Evolutionary conservation across 2,113 vertebrate species (phyloP).

Genomic region (Panthera leo): DNA sequence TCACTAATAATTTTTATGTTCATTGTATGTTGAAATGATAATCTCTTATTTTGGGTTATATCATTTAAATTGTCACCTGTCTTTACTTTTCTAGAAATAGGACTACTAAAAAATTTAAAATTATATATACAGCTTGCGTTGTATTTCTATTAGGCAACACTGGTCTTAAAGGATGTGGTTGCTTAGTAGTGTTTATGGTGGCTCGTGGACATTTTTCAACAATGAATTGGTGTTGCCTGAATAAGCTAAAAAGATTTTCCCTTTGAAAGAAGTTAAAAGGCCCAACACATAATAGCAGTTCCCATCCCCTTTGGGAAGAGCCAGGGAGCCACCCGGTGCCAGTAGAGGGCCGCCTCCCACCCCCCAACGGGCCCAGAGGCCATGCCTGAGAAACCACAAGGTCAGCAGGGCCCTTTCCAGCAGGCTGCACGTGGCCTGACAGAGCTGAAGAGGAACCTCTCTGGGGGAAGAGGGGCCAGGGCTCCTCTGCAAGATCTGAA

Average conservation of each 20-base stretch:
- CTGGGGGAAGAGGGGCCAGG: neutral
- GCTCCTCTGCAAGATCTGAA: neutral
- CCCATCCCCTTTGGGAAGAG: neutral
- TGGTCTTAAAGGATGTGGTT: neutral
- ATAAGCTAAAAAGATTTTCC: neutral
- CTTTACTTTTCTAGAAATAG: neutral
- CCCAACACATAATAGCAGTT: neutral
- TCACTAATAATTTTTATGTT: neutral
- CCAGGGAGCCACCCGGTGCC: neutral
- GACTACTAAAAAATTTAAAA: neutral
- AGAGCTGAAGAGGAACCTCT: conserved; percentile 26
- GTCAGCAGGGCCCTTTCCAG: conserved; percentile 23
- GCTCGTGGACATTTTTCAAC: neutral
- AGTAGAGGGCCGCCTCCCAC: neutral
- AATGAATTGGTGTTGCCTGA: neutral
- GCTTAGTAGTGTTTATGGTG: neutral
- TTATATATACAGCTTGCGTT: neutral
- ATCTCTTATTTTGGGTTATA: neutral
- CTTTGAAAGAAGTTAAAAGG: neutral
- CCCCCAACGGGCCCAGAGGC: neutral
- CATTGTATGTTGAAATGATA: neutral
- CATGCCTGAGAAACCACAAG: neutral
- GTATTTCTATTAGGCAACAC: conserved; percentile 2
- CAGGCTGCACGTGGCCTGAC: neutral
- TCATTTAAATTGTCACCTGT: neutral